phyloP scores from a whole-genome alignment of 2,888 invertebrate species.

The Chorisops tibialis region DNA sequence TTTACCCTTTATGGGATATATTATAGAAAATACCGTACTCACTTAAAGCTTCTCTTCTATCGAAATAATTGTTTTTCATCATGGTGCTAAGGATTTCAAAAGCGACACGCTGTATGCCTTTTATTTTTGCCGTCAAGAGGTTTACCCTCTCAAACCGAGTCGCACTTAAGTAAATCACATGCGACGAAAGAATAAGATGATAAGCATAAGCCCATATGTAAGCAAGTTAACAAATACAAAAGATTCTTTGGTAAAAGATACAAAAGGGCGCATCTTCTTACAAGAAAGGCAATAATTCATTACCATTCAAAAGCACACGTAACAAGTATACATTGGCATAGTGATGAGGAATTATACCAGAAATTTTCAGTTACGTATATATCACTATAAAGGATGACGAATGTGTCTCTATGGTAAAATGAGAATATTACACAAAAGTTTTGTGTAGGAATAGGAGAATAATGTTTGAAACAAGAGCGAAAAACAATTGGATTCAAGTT shows the following conservation, averaged over 20 bases:
- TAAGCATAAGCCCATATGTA: background rate
- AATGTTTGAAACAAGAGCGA: too few relatives aligned
- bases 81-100: conserved; percentile 15
- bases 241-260: conserved; percentile 1
- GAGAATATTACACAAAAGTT: too few relatives aligned
- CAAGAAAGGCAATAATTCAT: conserved; percentile 20
- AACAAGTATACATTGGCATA: conserved; percentile 9
- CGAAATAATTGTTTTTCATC: conserved; percentile 25
- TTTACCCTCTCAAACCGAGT: conserved; percentile 7
- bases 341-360: background rate
- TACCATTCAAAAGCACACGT: conserved; percentile 21
- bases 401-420: conserved; percentile 8
- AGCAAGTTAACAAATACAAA: conserved; percentile 11
- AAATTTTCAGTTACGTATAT: background rate
- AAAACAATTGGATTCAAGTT: too few relatives aligned
- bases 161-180: conserved; percentile 6
- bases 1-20: conserved; percentile 17
- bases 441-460: too few relatives aligned
- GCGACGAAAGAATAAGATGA: background rate
- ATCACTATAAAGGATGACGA: conserved; percentile 3
- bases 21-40: background rate
- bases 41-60: conserved; percentile 23
- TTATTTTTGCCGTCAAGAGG: conserved; percentile 9
- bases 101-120: conserved; percentile 9
- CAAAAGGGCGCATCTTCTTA: conserved; percentile 19